Evolutionary conservation across 2,113 vertebrate genomes (phyloP), one percentile per base, ranked within the genome.

Genomic region (Manacus vitellinus): DNA sequence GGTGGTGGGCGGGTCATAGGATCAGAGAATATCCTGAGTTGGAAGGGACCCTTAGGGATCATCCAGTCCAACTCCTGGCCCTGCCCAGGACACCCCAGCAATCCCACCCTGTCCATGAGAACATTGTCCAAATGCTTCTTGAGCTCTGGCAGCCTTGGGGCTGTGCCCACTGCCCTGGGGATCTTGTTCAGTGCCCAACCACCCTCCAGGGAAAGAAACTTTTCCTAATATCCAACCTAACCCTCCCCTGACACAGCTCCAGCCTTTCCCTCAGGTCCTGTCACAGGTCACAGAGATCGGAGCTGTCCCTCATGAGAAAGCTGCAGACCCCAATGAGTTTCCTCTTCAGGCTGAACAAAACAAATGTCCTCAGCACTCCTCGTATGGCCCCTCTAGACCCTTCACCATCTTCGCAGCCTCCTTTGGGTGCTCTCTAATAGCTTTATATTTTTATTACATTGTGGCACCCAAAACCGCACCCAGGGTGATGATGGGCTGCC

Each of bases 41-140:
- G 65, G 22, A 44, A 63, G 49, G 41, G 21, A 6, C 31, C 10
- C 35, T 4, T 6, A 4, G 8, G 63, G 41, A 62, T 76, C n/a
- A 31, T 25, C 27, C 41, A 5, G 71, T 55, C 24, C 41, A 4
- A 0, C 20, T 15, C 25, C 61, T 66, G 41, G 30, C 22, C 47
- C 39, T 44, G 49, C 76, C 6, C 31, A 79, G 76, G 6, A 24
- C 61, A 54, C 30, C n/a, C 30, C 17, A 15, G 0, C 6, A 43
- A 17, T 33, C 31, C 8, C 35, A 71, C 4, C 12, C 10, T 43
- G 43, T 4, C 12, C 56, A 49, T 30, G 19, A 3, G 14, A 62
- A 39, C 1, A 0, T 8, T 71, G 23, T 41, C n/a, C 28, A 16
- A 49, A 25, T 0, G 0, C 21, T 49, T 21, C 21, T 13, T 31